These are phyloP conservation scores for Leptinotarsa peninsularis DNA, from an alignment of 2,888 invertebrate genomes.

Conservation along the genomic window DNA sequence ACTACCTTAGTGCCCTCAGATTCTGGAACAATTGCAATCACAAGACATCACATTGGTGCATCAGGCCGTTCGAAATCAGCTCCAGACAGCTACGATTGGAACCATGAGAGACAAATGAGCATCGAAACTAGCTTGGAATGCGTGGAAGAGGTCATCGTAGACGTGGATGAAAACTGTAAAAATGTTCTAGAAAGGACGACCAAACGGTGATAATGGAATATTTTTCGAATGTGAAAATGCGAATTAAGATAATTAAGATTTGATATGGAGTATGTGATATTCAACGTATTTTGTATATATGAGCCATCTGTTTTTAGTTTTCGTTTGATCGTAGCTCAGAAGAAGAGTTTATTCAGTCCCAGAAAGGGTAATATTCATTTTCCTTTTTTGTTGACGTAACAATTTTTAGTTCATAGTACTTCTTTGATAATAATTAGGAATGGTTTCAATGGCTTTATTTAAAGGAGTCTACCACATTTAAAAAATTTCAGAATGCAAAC, in stretches of 20 bases:
- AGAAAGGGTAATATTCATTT: too few species aligned
- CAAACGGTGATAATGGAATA: slow-evolving; percentile 39
- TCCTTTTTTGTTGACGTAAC: too few species aligned
- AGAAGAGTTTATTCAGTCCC: too few species aligned
- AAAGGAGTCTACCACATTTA: too few species aligned
- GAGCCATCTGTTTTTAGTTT: too few species aligned
- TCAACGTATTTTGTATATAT: background rate
- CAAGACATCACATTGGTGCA: slow-evolving; percentile 63
- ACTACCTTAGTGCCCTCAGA: slow-evolving; percentile 55
- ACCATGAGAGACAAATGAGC: slow-evolving; percentile 55
- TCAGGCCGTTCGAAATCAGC: slow-evolving; percentile 82
- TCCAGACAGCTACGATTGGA: slow-evolving; percentile 73
- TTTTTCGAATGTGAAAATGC: background rate
- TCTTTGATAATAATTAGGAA: too few species aligned
- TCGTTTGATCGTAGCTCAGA: too few species aligned
- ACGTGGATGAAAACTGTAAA: slow-evolving; percentile 37
- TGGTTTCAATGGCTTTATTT: too few species aligned
- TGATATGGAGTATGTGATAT: background rate
- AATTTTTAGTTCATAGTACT: too few species aligned
- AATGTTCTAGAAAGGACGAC: slow-evolving; percentile 19
- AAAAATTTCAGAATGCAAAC: too few species aligned
- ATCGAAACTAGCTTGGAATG: slow-evolving; percentile 59
- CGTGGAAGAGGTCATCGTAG: slow-evolving; percentile 58
- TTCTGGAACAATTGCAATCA: slow-evolving; percentile 44
- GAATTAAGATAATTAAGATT: background rate